Base-by-base conservation (phyloP, 2,797 vertebrate genomes). In the Numenius phaeopus region DNA sequence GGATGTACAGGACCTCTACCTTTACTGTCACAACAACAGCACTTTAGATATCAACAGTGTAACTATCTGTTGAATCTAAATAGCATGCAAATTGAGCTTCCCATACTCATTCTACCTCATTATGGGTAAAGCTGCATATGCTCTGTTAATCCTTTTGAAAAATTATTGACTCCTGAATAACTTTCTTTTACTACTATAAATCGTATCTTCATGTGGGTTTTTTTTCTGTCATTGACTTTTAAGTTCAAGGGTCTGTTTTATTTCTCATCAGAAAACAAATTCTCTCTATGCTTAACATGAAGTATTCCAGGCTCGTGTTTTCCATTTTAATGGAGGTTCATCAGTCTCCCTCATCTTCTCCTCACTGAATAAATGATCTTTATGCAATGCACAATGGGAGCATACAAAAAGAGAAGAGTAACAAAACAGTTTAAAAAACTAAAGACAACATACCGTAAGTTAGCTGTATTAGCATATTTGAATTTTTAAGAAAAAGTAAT, bases 241-340 rank as follows among this genome's bases (percentile, higher is more conserved):
- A 91, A 96, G 96, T 96, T 96, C 96, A 97, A 96, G 90, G 61
- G 50, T 87, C 82, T 91, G 34, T 77, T 97, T 97, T 97, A 94
- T 92, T 96, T 96, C 70, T 87, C 88, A 85, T 95, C 83, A 90
- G 90, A 93, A 90, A 95, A 90, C 85, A 94, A 83, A 92, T 89
- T 95, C 70, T 79, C 61, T 83, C 70, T 66, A 0, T 82, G 55
- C 87, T 94, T 94, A 93, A 84, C 57, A 73, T 62, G 76, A 95
- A 93, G 57, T 86, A 82, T 90, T 87, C 85, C 3, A 10, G 79
- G 37, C 49, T 79, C 1, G 0, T 80, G 57, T 72, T 87, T 91
- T 95, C 49, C 81, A 75, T 94, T 95, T 95, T 88, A 95, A 95
- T 96, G 91, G 75, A 61, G 49, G 46, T 90, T 95, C 67, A 76